Conservation (phyloP, 2,888 invertebrate genomes). For the Machimus atricapillus region DNA sequence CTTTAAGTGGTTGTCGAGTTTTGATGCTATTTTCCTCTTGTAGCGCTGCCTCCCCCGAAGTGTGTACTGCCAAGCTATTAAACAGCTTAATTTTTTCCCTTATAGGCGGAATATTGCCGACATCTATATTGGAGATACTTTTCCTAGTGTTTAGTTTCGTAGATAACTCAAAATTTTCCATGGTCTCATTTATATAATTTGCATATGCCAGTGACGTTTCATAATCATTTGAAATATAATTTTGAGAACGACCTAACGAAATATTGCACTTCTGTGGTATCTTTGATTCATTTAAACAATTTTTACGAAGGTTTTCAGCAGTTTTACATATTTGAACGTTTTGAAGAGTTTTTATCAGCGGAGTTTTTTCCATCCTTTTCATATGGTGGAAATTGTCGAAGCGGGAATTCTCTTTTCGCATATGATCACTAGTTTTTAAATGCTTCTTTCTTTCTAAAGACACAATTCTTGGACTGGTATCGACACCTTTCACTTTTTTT, state of each 20-base stretch:
- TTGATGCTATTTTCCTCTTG: not conserved
- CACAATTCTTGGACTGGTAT: not conserved
- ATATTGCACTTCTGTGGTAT: not conserved
- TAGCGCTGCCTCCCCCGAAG: not conserved
- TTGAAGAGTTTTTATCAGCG: not conserved
- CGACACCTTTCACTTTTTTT: not conserved
- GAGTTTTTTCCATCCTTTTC: not conserved
- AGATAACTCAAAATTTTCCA: not conserved
- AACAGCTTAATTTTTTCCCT: constrained; percentile 7
- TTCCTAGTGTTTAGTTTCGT: not conserved
- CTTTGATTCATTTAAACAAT: not conserved
- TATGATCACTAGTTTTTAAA: not conserved
- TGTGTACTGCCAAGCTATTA: not conserved
- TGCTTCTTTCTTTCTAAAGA: not conserved
- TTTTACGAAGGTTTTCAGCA: not conserved
- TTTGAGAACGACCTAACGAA: not conserved
- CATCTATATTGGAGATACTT: not conserved
- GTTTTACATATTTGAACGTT: not conserved
- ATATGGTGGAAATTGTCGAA: not conserved
- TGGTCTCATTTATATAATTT: not conserved
- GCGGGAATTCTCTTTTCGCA: not conserved
- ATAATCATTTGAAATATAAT: not conserved
- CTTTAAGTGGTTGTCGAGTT: not conserved
- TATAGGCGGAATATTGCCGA: not conserved
- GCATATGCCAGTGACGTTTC: not conserved